Base-by-base conservation (phyloP, 2,888 invertebrate genomes). In the Dascillus cervinus region DNA sequence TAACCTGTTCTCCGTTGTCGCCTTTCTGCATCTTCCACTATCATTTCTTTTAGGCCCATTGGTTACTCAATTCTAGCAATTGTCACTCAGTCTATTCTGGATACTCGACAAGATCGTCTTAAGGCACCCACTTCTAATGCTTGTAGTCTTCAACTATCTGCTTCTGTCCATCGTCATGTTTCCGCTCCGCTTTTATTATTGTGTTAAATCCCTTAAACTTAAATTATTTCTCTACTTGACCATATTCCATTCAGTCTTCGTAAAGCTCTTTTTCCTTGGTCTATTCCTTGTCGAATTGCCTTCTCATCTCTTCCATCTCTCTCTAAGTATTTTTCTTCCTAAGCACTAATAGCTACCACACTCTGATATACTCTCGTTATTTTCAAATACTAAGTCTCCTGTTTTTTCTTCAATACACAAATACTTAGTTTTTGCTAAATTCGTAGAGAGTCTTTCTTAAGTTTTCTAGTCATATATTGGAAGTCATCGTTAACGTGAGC, bases 61-160 rank as follows among this genome's bases (percentile, higher is more conserved):
- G 9, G 15, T 19, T 5, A n/a, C 13, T 13, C 15, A 12, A 35
- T 19, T 15, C 20, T 17, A 11, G 22, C 20, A 20, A 32, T 36
- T 13, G 22, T n/a, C 19, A 32, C 20, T 13, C 29, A 19, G 12
- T 32, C 32, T 21, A 22, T 19, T 24, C 26, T 19, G 3, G 35
- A 35, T 32, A 39, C 32, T 25, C 27, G 14, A 8, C 25, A 34
- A 4, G 26, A 30, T 22, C 30, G 13, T 26, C 28, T 22, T 11
- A 31, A 27, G 9, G 24, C 39, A 20, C 32, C 28, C 34, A 35
- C 28, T 22, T 35, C 29, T 6, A 31, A 11, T 6, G 39, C 34
- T 25, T 25, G 27, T 21, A 36, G 22, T 20, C 23, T 32, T 26
- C 17, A 32, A 17, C 13, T 31, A 17, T 32, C 29, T n/a, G 13